Evolutionary conservation across 2,888 invertebrate species (phyloP), one percentile per base, ranked within the genome.

Genomic region (Apoderus coryli): DNA sequence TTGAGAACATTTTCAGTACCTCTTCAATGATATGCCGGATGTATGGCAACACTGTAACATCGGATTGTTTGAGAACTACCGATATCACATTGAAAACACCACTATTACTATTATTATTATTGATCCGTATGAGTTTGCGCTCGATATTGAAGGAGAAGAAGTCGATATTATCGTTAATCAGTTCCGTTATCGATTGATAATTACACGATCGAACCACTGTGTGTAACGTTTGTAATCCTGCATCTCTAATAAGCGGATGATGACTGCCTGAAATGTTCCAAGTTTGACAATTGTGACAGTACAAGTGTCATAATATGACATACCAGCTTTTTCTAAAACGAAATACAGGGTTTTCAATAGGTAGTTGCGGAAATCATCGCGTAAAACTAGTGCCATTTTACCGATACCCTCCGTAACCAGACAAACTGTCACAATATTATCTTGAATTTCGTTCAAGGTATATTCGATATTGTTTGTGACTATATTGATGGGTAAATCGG

Each of bases 61-160:
- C 69, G 41, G 77, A 73, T 50, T 76, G 72, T 44, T 70, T 71
- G 61, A 82, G 67, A 3, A 82, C 72, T 14, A 80, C 73, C 1
- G 68, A 63, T 6, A 85, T 57, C 26, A 82, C 80, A 44, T 76
- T 70, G 16, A 82, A 60, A 9, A 78, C 77, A 1, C 70, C 68
- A 32, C 69, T 61, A 45, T 72, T 72, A 42, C 70, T 68, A 32
- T 69, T 61, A 45, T 72, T 72, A 42, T 69, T 59, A 50, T 71
- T 67, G 1, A 65, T 64, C 56, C 64, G 67, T 34, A 69, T 73
- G 2, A 82, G 59, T 44, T 70, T 63, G 1, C 65, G 53, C 14
- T 73, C 73, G 33, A 84, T 64, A 43, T 79, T 73, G 46, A 70
- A 72, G 0, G 76, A 72, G 48, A 81, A 67, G 50, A 80, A 84